Conservation (phyloP, 2,888 invertebrate genomes). For the Rhagium mordax region DNA sequence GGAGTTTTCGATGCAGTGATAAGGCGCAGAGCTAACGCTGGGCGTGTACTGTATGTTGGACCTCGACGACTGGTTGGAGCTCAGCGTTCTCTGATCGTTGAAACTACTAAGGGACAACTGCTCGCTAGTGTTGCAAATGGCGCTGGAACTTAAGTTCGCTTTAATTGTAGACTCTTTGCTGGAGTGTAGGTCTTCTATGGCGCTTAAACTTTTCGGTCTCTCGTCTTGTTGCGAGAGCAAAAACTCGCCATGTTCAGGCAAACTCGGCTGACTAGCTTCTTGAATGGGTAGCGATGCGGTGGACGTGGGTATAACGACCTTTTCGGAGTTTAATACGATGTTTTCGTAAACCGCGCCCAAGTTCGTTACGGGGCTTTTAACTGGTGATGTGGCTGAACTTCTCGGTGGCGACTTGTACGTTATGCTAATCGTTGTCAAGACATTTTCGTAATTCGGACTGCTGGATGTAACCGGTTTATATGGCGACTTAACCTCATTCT, state of each 20-base stretch:
- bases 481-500: constrained; percentile 41
- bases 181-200: constrained; percentile 61
- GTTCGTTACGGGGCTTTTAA: constrained; percentile 57
- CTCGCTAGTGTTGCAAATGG: constrained; percentile 62
- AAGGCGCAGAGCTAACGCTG: constrained; percentile 59
- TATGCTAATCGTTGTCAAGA: constrained; percentile 82
- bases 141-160: constrained; percentile 60
- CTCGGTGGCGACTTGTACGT: constrained; percentile 79
- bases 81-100: constrained; percentile 55
- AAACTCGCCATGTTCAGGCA: constrained; percentile 46
- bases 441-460: constrained; percentile 68
- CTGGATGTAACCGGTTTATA: constrained; percentile 17
- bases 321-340: constrained; percentile 73
- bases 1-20: constrained; percentile 62
- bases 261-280: constrained; percentile 73
- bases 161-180: constrained; percentile 55
- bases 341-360: constrained; percentile 74
- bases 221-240: constrained; percentile 46
- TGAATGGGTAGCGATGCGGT: constrained; percentile 75
- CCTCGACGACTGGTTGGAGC: constrained; percentile 59
- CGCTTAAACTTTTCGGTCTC: constrained; percentile 67
- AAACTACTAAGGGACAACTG: constrained; percentile 56
- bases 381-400: constrained; percentile 59
- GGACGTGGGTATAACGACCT: constrained; percentile 73
- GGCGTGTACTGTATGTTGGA: constrained; percentile 63